Percentiles rank a stretch among this genome's conserved stretches.
phyloP scores from a whole-genome alignment of 1,140 invertebrate genomes.

The Papilio xuthus region DNA sequence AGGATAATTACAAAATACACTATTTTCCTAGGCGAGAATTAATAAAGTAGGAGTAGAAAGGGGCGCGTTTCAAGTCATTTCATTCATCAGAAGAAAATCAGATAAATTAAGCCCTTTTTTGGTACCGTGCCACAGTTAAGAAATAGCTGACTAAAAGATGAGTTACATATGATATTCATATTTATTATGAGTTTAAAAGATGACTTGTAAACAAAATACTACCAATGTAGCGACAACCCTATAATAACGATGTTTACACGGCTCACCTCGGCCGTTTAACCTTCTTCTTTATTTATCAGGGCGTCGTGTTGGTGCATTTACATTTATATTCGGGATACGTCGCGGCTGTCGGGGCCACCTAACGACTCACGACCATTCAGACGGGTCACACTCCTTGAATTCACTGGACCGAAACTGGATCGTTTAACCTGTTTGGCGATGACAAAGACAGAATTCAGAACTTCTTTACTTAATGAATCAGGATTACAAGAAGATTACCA shows the following conservation, averaged over 20 bases:
- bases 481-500: no score
- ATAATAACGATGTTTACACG: constrained; percentile 54
- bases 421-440: not conserved
- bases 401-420: not conserved
- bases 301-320: constrained; percentile 54
- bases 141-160: no score
- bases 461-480: no score
- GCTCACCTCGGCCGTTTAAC: constrained; percentile 62
- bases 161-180: no score
- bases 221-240: constrained; percentile 51
- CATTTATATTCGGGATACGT: constrained; percentile 59
- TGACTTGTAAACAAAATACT: not conserved
- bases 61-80: no score
- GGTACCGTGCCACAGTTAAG: no score
- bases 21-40: no score
- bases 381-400: constrained; percentile 10
- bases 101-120: not conserved
- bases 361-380: not conserved
- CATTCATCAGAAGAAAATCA: no score
- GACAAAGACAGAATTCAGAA: not conserved
- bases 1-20: no score
- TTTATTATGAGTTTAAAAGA: no score
- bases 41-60: no score
- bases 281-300: constrained; percentile 71
- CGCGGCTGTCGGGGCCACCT: constrained; percentile 20